Evolutionary conservation across 2,888 invertebrate genomes (phyloP).

Genomic region (Chloroclystis v-ata): DNA sequence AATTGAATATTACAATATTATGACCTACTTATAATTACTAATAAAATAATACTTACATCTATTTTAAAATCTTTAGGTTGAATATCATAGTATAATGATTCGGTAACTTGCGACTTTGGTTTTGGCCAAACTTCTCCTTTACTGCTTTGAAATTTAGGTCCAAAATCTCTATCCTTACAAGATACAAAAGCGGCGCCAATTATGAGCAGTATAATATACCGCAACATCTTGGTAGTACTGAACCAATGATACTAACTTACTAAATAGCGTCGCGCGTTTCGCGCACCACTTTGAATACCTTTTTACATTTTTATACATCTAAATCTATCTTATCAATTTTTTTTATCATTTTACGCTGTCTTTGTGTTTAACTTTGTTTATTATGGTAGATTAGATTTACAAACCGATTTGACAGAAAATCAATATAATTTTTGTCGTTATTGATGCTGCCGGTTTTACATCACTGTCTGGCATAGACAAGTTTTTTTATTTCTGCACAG

Average conservation of each 20-base stretch:
- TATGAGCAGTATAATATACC: slow-evolving; percentile 28
- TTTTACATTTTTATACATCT: too few species aligned
- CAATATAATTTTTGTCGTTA: neutral
- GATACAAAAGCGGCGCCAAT: slow-evolving; percentile 27
- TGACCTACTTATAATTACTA: neutral
- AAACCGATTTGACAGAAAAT: neutral
- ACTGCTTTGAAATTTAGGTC: slow-evolving; percentile 37
- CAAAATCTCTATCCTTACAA: slow-evolving; percentile 47
- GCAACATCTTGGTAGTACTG: slow-evolving; percentile 35
- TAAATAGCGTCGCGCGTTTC: neutral
- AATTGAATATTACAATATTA: neutral
- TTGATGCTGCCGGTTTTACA: too few species aligned
- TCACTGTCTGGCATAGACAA: too few species aligned
- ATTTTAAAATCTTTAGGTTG: slow-evolving; percentile 70
- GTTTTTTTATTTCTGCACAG: neutral
- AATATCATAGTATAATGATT: slow-evolving; percentile 62
- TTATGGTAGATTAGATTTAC: too few species aligned
- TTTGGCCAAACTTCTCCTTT: slow-evolving; percentile 84
- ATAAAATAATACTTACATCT: slow-evolving; percentile 50
- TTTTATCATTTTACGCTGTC: too few species aligned
- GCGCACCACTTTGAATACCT: too few species aligned
- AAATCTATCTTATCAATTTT: too few species aligned
- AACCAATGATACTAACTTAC: slow-evolving; percentile 7
- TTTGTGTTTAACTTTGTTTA: too few species aligned
- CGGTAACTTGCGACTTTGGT: slow-evolving; percentile 74